phyloP scores from a whole-genome alignment of 2,888 invertebrate species.

The Allophyes oxyacanthae region DNA sequence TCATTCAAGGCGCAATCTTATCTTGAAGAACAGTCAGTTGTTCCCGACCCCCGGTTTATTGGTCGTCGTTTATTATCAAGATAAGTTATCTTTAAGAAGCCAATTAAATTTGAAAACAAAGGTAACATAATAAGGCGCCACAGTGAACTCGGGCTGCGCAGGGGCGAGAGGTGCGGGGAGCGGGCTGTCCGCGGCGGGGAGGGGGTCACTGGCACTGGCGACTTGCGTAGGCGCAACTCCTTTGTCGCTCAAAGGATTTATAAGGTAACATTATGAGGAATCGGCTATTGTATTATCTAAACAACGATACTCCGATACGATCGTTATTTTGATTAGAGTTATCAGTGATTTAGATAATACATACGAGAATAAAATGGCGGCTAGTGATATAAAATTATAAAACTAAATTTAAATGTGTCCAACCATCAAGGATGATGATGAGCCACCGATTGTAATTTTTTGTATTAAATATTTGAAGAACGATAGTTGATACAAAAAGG shows the following conservation, averaged over 20 bases:
- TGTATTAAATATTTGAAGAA: not conserved
- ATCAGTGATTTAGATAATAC: constrained; percentile 34
- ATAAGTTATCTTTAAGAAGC: constrained; percentile 88
- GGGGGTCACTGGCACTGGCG: constrained; percentile 71
- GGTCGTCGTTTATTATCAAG: constrained; percentile 89
- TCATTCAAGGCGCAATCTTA: constrained; percentile 80
- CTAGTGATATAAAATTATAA: constrained; percentile 7
- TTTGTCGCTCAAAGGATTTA: constrained; percentile 82
- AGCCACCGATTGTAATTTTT: not conserved
- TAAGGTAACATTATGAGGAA: constrained; percentile 70
- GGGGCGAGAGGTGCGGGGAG: constrained; percentile 43
- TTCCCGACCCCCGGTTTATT: constrained; percentile 86
- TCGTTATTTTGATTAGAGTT: constrained; percentile 52
- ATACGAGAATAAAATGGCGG: constrained; percentile 42
- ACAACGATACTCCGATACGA: constrained; percentile 38
- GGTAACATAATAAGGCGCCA: constrained; percentile 89
- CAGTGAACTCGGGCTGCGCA: constrained; percentile 67
- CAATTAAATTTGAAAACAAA: constrained; percentile 90
- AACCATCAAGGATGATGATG: too few species aligned
- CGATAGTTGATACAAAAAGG: constrained; percentile 33
- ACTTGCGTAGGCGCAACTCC: constrained; percentile 83
- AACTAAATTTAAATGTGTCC: not conserved
- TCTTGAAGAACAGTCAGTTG: constrained; percentile 81
- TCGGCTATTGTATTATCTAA: constrained; percentile 62
- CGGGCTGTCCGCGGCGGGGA: constrained; percentile 55